Evolutionary conservation across 2,797 vertebrate genomes (phyloP).

Genomic region (Yasuhikotakia modesta): DNA sequence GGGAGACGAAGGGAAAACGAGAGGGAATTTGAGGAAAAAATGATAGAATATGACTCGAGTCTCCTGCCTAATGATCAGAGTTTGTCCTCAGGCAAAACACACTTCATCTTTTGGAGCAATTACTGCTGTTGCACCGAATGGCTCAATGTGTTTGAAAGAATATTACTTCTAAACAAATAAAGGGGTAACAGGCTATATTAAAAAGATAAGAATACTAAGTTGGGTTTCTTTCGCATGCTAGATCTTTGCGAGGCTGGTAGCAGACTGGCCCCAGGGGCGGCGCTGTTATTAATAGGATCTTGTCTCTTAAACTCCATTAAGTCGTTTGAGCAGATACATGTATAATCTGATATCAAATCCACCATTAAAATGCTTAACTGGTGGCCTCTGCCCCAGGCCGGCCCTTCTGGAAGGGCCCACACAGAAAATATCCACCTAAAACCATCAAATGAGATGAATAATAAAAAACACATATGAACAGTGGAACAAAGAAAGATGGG

Average conservation of each 20-base stretch:
- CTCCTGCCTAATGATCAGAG: conserved; percentile 62
- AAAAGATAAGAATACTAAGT: conserved; percentile 89
- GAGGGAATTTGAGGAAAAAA: conserved; percentile 52
- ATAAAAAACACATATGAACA: too few relatives aligned
- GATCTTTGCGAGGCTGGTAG: conserved; percentile 93
- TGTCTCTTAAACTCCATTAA: conserved; percentile 96
- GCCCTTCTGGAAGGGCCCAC: conserved; percentile 48
- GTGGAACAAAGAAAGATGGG: too few relatives aligned
- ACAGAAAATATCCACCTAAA: conserved; percentile 20
- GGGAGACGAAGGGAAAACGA: conserved; percentile 65
- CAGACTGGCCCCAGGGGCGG: conserved; percentile 82
- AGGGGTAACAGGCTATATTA: conserved; percentile 91
- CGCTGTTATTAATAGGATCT: conserved; percentile 95
- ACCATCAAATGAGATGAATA: too few relatives aligned
- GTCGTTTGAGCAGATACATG: conserved; percentile 90
- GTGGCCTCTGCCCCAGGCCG: conserved; percentile 71
- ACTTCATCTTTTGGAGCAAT: conserved; percentile 85
- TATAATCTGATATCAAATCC: conserved; percentile 96
- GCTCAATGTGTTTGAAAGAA: conserved; percentile 86
- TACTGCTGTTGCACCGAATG: conserved; percentile 83
- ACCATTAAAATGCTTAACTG: conserved; percentile 88
- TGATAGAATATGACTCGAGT: conserved; percentile 64
- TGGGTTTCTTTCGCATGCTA: conserved; percentile 99
- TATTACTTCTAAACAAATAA: conserved; percentile 96
- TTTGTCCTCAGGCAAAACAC: conserved; percentile 56